A percentile compares a stretch with the other conserved stretches of the same genome.
phyloP scores from a whole-genome alignment of 2,888 invertebrate genomes.

The Scaeva pyrastri region DNA sequence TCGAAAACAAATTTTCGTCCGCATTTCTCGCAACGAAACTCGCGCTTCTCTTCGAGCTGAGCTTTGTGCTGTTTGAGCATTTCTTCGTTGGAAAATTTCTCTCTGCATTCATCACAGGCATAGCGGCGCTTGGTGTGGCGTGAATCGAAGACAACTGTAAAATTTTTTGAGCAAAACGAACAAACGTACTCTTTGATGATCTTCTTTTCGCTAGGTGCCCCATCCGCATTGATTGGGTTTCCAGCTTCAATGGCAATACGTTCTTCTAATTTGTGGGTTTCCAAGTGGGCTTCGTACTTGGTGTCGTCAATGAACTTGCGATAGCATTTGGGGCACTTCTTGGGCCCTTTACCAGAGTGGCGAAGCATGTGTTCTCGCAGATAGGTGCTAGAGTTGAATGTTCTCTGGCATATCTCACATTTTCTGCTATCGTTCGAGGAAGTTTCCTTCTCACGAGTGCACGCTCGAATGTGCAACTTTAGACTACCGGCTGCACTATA shows the following conservation, averaged over 20 bases:
- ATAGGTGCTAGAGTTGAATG: constrained; percentile 83
- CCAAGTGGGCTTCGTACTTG: constrained; percentile 81
- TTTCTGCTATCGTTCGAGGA: constrained; percentile 81
- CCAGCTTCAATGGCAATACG: constrained; percentile 81
- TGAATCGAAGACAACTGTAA: constrained; percentile 83
- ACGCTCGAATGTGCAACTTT: constrained; percentile 83
- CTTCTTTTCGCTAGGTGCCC: constrained; percentile 81
- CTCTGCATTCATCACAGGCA: constrained; percentile 83
- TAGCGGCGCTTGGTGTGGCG: constrained; percentile 83
- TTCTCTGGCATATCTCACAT: constrained; percentile 82
- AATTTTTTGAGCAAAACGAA: constrained; percentile 82
- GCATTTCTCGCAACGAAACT: constrained; percentile 82
- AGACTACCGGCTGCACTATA: constrained; percentile 83
- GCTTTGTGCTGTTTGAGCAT: constrained; percentile 82
- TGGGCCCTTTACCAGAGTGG: constrained; percentile 82
- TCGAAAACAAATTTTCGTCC: constrained; percentile 83
- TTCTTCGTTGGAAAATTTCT: constrained; percentile 83
- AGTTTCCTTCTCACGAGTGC: constrained; percentile 81
- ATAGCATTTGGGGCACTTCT: constrained; percentile 82
- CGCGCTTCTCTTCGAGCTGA: constrained; percentile 82
- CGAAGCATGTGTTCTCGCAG: constrained; percentile 83
- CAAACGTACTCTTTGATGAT: constrained; percentile 83
- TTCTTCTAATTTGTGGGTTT: constrained; percentile 82
- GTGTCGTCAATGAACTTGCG: constrained; percentile 82
- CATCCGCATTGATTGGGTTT: constrained; percentile 42